Evolutionary conservation across 2,113 vertebrate species (phyloP), one percentile per base, ranked within the genome.

Genomic region (Stictonetta naevosa): DNA sequence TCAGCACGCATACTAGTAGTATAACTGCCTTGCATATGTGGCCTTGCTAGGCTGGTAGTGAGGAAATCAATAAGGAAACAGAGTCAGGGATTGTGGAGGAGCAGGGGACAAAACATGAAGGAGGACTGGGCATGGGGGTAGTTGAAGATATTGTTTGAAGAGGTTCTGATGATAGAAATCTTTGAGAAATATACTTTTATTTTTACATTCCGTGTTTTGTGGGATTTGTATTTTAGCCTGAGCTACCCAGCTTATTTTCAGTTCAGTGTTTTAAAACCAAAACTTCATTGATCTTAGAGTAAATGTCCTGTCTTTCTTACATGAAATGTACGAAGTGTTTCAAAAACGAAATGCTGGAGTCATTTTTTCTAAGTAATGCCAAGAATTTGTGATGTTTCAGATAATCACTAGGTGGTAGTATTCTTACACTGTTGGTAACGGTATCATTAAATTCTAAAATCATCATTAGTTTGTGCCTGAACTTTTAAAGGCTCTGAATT

Each of bases 371-470:
- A 3, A 20, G 13, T 28, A 2, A 19, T 52, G 77, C 38, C 46
- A 2, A 53, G 67, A 4, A 2, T 18, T 26, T 25, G 36, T 20
- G 29, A 9, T 58, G 25, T 20, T 42, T 31, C 29, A 0, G 9
- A 23, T 12, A 44, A 68, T 78, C 96, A 29, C 84, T 56, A 67
- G 92, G 73, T 92, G 96, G 88, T 66, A 11, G 21, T 68, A 29
- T 55, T 68, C 71, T 13, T 18, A 53, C 50, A 28, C 2, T 0
- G 17, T 13, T 88, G 71, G 42, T 10, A 22, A 3, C 36, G 3
- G 12, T 6, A 25, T 8, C 20, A 8, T 29, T 36, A 4, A 5
- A 4, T 38, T 58, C 59, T 14, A 44, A 88, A 87, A 55, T 12
- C 20, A 8, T 28, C 34, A 2, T 38, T 80, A 19, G 3, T 76